Base-by-base conservation (phyloP, 1,140 invertebrate species). In the Berghia stephanieae region DNA sequence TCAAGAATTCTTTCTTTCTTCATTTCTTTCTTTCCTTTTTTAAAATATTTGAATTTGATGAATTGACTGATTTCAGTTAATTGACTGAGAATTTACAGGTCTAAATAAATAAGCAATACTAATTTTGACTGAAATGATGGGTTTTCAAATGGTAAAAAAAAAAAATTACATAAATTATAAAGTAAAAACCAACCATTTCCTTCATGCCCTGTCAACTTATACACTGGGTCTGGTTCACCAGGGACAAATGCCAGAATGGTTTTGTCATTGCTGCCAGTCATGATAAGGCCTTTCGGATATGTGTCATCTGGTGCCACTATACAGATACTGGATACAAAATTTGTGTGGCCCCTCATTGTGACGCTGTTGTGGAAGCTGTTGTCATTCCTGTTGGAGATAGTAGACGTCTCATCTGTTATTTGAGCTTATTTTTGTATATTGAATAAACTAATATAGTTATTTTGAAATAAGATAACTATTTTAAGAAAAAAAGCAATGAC, bases 241-340 rank as follows among this genome's bases (percentile, higher is more conserved):
- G 90, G 78, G 13, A 84, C 87, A 87, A 95, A 98, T 18, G 94
- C 92, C 79, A 94, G 92, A 82, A 98, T 96, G 0, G 92, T 92
- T 68, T 92, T 93, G 87, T 98, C 96, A 90, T 97, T 95, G 81
- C 96, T 95, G 13, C 96, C 96, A 40, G 96, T 97, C 2, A 96
- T 89, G 82, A 97, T 94, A 2, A 95, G 86, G 27, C 96, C 96
- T 42, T 93, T 91, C 6, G 94, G 93, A 88, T 92, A 93, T 27
- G 91, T 89, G 78, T 92, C 87, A 78, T 92, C 92, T 4, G 94
- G 93, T 57, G 93, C 92, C 80, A 96, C 85, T 80, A 93, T 93
- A 85, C 93, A 94, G 0, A 97, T 93, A 81, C 93, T 93, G 2
- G 93, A 94, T 0, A 98, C 94, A 89, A 96, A 98, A 84, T 96